Evolutionary conservation across 2,797 vertebrate species (phyloP), one percentile per base, ranked within the genome.

Genomic region (Rhynchotus rufescens): DNA sequence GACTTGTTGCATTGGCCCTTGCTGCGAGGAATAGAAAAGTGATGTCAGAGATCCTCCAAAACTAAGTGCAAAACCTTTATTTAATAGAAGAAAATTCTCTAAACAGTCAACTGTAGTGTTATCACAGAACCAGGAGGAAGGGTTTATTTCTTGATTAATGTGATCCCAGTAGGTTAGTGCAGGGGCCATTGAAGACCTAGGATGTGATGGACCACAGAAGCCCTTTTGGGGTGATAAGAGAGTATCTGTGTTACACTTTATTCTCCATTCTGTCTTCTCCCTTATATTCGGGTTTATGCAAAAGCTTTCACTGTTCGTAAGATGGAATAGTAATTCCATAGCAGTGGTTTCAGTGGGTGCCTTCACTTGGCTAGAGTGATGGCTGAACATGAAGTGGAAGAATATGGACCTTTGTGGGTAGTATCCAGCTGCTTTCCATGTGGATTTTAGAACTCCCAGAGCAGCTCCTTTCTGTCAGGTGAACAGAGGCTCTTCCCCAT

Each of bases 71-170:
- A 91, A 90, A 21, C 36, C 36, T 51, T 65, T 14, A 30, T 54
- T n/a, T 19, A 30, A 54, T 28, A 54, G 16, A 30, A 54, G 15
- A 54, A 30, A 54, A 30, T 10, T 16, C 7, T 75, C 52, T 71
- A 44, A 8, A 6, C 1, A 2, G 7, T 54, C 10, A 78, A 54
- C 15, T 20, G 1, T 13, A 5, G 4, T 30, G 25, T 9, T 44
- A 7, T 13, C 3, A 0, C 23, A 8, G 47, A 45, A 6, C 19
- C 0, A 0, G 60, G 45, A 54, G 60, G 42, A 21, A 6, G 5
- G 10, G 14, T 7, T 38, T 14, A 8, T 44, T 86, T 52, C 60
- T 76, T 61, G 56, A 15, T 49, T 61, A 1, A 42, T 20, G 84
- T 17, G 28, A 61, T 84, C 45, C 34, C 49, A 40, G 62, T 42